Conservation (phyloP, 92 coral and sea anemone species). For the Ricordea florida region DNA sequence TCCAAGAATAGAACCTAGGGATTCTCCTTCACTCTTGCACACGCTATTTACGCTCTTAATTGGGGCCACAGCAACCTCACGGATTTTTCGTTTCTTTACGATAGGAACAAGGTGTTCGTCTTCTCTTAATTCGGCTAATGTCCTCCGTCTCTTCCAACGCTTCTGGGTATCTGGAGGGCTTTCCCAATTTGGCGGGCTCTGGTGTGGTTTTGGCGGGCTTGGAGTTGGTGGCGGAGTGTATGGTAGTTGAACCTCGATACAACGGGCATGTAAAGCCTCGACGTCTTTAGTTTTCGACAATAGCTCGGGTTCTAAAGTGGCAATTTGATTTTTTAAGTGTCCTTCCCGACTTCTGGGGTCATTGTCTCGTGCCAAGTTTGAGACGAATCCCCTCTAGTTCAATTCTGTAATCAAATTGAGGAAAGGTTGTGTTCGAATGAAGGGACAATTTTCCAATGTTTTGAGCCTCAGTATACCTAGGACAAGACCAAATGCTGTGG, state of each 20-base stretch:
- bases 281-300: background rate
- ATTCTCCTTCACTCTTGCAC: background rate
- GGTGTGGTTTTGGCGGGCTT: background rate
- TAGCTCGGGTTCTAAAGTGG: background rate
- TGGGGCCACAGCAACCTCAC: background rate
- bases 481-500: constrained; percentile 13
- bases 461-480: background rate
- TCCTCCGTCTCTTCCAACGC: background rate
- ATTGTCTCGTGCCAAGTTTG: background rate
- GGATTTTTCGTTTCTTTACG: background rate
- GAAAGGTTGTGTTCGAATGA: background rate
- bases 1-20: constrained; percentile 9
- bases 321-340: background rate
- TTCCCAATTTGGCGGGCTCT: constrained; percentile 1
- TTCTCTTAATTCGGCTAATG: background rate
- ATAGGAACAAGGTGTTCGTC: constrained; percentile 3
- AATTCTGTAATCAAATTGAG: background rate
- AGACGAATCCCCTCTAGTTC: background rate
- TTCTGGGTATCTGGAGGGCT: background rate
- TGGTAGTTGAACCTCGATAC: too few relatives aligned
- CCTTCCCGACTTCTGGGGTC: background rate
- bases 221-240: constrained; percentile 14
- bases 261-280: background rate
- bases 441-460: background rate
- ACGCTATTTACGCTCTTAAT: background rate